Evolutionary conservation across 2,113 vertebrate genomes (phyloP).

Genomic region (Picathartes gymnocephalus): DNA sequence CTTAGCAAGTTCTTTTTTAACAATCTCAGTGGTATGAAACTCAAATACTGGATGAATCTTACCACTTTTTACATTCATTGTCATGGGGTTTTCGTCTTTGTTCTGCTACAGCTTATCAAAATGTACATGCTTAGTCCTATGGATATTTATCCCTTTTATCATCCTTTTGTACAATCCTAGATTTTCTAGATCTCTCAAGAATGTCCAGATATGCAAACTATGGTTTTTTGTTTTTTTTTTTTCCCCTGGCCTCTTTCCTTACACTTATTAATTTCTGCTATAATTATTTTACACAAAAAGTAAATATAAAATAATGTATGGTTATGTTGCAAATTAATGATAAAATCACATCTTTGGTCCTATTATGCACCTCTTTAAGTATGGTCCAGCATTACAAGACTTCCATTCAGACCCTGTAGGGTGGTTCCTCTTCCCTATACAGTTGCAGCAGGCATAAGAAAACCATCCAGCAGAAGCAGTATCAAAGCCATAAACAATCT

Average conservation of each 20-base stretch:
- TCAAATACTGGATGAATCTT: neutral
- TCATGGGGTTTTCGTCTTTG: neutral
- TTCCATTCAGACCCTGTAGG: neutral
- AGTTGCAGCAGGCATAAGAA: neutral
- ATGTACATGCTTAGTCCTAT: rapidly evolving
- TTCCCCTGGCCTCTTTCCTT: neutral
- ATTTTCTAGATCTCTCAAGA: neutral
- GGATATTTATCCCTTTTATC: neutral
- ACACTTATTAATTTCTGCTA: neutral
- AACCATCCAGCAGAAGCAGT: neutral
- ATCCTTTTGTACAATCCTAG: neutral
- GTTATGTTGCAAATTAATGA: neutral
- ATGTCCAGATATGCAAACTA: neutral
- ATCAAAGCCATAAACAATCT: neutral
- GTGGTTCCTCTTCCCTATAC: neutral
- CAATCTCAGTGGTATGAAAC: neutral
- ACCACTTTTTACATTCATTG: neutral
- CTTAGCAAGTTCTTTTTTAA: neutral
- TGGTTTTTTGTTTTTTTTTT: no score
- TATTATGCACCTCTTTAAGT: neutral
- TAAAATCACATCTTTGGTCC: neutral
- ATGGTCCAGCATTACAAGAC: neutral
- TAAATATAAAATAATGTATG: neutral
- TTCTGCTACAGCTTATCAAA: neutral
- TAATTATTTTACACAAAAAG: neutral